Percentiles rank a stretch among this genome's conserved stretches.
Evolutionary conservation across 2,113 vertebrate species (phyloP).

Genomic region (Artemisiospiza belli): DNA sequence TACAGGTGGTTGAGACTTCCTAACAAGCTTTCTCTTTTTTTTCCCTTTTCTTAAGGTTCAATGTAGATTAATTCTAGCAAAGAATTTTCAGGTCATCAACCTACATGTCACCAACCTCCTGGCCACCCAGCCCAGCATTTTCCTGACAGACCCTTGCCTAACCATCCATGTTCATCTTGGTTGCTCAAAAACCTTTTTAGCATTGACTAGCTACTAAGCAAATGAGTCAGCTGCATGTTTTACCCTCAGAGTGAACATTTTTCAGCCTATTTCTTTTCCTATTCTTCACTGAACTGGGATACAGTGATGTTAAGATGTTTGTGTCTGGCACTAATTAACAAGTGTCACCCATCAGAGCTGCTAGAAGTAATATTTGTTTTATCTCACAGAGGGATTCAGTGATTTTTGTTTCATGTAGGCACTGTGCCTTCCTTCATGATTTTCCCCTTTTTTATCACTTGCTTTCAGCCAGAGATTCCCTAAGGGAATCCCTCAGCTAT

Average conservation of each 20-base stretch:
- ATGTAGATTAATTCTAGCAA: not conserved
- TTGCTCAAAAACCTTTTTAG: not conserved
- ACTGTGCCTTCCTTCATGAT: not conserved
- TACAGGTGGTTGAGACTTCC: not conserved
- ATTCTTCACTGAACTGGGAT: not conserved
- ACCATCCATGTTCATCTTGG: not conserved
- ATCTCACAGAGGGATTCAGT: not conserved
- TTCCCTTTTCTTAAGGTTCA: not conserved
- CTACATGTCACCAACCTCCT: fast-evolving
- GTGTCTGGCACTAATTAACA: not conserved
- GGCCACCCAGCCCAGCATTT: not conserved
- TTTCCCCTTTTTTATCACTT: not conserved
- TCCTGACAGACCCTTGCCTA: not conserved
- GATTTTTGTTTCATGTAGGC: not conserved
- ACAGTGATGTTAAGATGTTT: not conserved
- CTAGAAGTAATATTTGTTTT: not conserved
- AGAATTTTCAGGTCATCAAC: not conserved
- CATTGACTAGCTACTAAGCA: not conserved
- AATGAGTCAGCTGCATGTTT: not conserved
- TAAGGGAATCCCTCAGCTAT: not conserved
- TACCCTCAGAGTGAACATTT: not conserved
- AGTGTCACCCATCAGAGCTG: not conserved
- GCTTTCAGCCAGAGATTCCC: not conserved
- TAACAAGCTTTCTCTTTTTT: not conserved
- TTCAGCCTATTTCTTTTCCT: not conserved